These are phyloP conservation scores for Dendroctonus ponderosae DNA, from an alignment of 1,140 invertebrate genomes.

Conservation along the genomic window DNA sequence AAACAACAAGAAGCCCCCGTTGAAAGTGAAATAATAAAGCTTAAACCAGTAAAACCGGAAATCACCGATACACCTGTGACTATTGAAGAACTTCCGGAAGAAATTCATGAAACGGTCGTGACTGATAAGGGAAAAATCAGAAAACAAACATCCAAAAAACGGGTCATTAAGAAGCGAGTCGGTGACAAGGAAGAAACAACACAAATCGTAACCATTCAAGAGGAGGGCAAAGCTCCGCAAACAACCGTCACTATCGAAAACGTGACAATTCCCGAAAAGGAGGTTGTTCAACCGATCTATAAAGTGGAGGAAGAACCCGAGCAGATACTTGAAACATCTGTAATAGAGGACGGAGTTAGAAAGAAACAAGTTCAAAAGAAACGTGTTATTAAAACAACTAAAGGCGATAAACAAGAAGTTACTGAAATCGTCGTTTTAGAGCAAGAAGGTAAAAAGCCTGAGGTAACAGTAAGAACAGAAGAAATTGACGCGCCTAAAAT, in stretches of 20 bases:
- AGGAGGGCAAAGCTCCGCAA: constrained; percentile 44
- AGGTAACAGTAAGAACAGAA: constrained; percentile 34
- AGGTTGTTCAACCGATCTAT: constrained; percentile 39
- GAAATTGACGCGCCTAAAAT: constrained; percentile 19
- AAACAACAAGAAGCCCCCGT: constrained; percentile 46
- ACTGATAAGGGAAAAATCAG: constrained; percentile 40
- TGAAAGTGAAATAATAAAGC: constrained; percentile 17
- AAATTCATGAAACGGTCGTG: constrained; percentile 45
- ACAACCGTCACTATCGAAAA: constrained; percentile 40
- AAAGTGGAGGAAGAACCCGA: constrained; percentile 41
- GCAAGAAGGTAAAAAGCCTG: constrained; percentile 39
- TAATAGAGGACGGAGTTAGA: constrained; percentile 39
- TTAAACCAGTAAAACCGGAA: constrained; percentile 40
- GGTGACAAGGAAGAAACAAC: constrained; percentile 46
- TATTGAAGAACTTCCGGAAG: constrained; percentile 41
- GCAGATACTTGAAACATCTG: constrained; percentile 40
- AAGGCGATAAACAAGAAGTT: constrained; percentile 42
- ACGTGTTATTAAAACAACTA: constrained; percentile 47
- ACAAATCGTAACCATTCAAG: constrained; percentile 45
- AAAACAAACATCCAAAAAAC: constrained; percentile 49
- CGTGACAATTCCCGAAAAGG: constrained; percentile 38
- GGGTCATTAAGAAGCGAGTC: constrained; percentile 47
- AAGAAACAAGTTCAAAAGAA: constrained; percentile 47
- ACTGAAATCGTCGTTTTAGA: constrained; percentile 45
- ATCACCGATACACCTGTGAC: constrained; percentile 27